These are phyloP conservation scores for Heliconius sara DNA, from an alignment of 2,888 invertebrate species.

Conservation along the genomic window DNA sequence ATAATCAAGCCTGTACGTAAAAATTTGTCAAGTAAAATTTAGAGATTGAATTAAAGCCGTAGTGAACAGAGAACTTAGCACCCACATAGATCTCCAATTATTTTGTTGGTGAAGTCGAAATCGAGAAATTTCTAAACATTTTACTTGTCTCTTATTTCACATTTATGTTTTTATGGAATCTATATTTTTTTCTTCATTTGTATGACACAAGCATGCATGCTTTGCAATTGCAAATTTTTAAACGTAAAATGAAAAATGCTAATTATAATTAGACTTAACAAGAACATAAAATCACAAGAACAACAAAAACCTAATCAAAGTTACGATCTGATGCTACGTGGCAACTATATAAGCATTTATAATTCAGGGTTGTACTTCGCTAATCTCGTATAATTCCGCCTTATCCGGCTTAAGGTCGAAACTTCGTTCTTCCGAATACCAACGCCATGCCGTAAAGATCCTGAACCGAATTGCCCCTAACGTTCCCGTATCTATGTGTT, in stretches of 20 bases:
- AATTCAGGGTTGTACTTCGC: conserved; percentile 53
- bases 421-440: conserved; percentile 55
- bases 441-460: conserved; percentile 64
- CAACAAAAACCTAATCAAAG: conserved; percentile 19
- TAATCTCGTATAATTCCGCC: conserved; percentile 67
- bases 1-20: too few relatives aligned
- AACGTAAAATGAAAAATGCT: background rate
- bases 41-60: too few relatives aligned
- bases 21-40: too few relatives aligned
- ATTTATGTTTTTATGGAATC: background rate
- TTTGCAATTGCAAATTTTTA: background rate
- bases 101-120: too few relatives aligned
- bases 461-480: conserved; percentile 63
- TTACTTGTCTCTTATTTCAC: too few relatives aligned
- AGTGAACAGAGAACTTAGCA: too few relatives aligned
- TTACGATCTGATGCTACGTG: conserved; percentile 10
- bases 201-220: background rate
- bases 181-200: background rate
- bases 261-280: background rate
- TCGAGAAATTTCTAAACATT: too few relatives aligned
- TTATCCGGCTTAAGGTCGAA: conserved; percentile 64
- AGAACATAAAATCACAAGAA: background rate
- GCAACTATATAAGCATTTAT: conserved; percentile 40
- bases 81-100: too few relatives aligned
- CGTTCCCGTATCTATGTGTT: conserved; percentile 57